Conservation (phyloP, 2,888 invertebrate species). For the Orthonevra nobilis region DNA sequence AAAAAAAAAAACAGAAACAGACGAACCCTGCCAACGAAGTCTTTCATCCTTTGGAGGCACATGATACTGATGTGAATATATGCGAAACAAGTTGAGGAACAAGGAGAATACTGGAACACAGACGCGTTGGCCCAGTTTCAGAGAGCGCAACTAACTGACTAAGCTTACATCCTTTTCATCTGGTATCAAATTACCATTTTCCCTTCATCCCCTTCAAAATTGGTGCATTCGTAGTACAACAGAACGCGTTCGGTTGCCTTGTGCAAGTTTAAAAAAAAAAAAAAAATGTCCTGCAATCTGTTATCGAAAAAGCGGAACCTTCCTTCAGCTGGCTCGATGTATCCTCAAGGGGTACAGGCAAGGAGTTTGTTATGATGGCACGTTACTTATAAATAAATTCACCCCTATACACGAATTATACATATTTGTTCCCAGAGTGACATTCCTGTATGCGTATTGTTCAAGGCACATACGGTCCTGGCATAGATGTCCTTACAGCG, state of each 20-base stretch:
- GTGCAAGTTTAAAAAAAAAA: too few species aligned
- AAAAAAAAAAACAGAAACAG: slow-evolving; percentile 4
- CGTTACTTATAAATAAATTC: slow-evolving; percentile 67
- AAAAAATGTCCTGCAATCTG: slow-evolving; percentile 69
- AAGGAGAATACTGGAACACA: background rate
- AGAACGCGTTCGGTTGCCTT: slow-evolving; percentile 28
- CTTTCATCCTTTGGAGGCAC: slow-evolving; percentile 41
- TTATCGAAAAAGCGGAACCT: slow-evolving; percentile 55
- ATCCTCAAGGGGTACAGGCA: slow-evolving; percentile 25
- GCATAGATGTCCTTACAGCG: slow-evolving; percentile 20
- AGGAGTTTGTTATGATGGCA: slow-evolving; percentile 53
- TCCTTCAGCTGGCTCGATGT: slow-evolving; percentile 32
- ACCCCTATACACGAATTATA: slow-evolving; percentile 28
- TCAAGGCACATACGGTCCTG: background rate
- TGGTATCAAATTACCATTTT: slow-evolving; percentile 56
- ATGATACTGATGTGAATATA: slow-evolving; percentile 11
- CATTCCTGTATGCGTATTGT: slow-evolving; percentile 45
- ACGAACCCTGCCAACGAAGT: slow-evolving; percentile 58
- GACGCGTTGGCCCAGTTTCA: slow-evolving; percentile 30
- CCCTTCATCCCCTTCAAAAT: background rate
- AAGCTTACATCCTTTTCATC: slow-evolving; percentile 58
- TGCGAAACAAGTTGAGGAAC: background rate
- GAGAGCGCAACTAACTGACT: slow-evolving; percentile 42
- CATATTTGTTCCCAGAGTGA: slow-evolving; percentile 57
- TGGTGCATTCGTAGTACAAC: slow-evolving; percentile 8